Evolutionary conservation across 2,113 vertebrate genomes (phyloP), one percentile per base, ranked within the genome.

Genomic region (Morone saxatilis): DNA sequence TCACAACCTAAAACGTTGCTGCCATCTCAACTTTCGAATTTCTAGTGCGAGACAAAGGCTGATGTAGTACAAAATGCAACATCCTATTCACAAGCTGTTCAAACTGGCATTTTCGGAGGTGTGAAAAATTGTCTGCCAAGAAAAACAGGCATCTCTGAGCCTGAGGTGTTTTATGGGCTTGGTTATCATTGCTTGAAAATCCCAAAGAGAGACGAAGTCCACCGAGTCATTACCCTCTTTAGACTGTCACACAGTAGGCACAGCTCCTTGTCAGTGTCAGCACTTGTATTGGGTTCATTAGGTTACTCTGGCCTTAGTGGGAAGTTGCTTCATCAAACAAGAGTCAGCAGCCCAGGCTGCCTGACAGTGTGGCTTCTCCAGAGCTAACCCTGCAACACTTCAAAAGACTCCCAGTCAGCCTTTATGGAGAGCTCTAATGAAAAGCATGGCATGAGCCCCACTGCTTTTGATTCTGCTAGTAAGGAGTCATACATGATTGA

Each of bases 241-340:
- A 25, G 57, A 67, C 76, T 69, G 74, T 89, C 82, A 76, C 79
- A 85, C 76, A 85, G 67, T 50, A 71, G 82, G 62, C 67, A 72
- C 25, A 54, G 81, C 84, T 77, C 78, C 90, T 71, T 65, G 80
- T 82, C 86, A 76, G 80, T 85, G 88, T 88, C 77, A 83, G 90
- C 84, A 81, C 77, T 79, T 59, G 74, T 60, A 71, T 51, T 63
- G 70, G 88, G 84, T 88, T 93, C 89, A 89, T 94, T 93, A 92
- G 78, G 71, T 71, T 74, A 76, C 78, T 81, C 79, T 57, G 63
- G 83, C 76, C 86, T 81, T 56, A 51, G 72, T 65, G 86, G 78
- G 80, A 84, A 86, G 90, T 85, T 91, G 82, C 89, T 85, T 90
- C 90, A 93, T 93, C 94, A 94, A 93, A 92, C 84, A 89, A 56